Percentiles rank a stretch among this genome's conserved stretches.
Conservation (phyloP, 2,113 vertebrate species). For the Rhadina sibilatrix region DNA sequence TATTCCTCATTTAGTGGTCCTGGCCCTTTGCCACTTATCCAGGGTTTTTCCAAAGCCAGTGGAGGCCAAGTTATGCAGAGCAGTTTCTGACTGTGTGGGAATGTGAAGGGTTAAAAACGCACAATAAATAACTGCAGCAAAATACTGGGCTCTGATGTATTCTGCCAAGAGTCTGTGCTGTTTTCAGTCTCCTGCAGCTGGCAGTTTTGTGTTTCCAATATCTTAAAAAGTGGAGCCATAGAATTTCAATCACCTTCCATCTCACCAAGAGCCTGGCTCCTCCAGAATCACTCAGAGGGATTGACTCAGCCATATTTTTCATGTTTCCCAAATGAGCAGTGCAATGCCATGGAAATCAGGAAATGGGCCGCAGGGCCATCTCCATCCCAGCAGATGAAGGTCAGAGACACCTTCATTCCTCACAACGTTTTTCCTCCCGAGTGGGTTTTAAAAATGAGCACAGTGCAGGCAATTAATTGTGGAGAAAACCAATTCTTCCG, state of each 20-base stretch:
- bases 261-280: slow-evolving; percentile 1
- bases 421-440: neutral
- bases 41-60: neutral
- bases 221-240: slow-evolving; percentile 21
- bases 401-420: slow-evolving; percentile 51
- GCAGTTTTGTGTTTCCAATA: slow-evolving; percentile 57
- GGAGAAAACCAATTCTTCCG: neutral
- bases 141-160: neutral
- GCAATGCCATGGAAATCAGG: slow-evolving; percentile 55
- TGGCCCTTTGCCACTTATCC: neutral
- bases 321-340: slow-evolving; percentile 67
- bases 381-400: slow-evolving; percentile 51
- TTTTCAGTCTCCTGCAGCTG: slow-evolving; percentile 7
- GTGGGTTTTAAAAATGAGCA: slow-evolving; percentile 3
- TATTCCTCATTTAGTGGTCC: accelerated
- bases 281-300: slow-evolving; percentile 35
- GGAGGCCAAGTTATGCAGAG: neutral
- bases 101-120: neutral
- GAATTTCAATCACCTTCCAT: slow-evolving; percentile 59
- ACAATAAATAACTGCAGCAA: neutral
- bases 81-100: neutral
- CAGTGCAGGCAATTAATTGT: neutral
- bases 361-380: slow-evolving; percentile 19
- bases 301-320: slow-evolving; percentile 44
- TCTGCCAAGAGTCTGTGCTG: neutral